Evolutionary conservation across 2,888 invertebrate species (phyloP).

Genomic region (Zaprionus bogoriensis): DNA sequence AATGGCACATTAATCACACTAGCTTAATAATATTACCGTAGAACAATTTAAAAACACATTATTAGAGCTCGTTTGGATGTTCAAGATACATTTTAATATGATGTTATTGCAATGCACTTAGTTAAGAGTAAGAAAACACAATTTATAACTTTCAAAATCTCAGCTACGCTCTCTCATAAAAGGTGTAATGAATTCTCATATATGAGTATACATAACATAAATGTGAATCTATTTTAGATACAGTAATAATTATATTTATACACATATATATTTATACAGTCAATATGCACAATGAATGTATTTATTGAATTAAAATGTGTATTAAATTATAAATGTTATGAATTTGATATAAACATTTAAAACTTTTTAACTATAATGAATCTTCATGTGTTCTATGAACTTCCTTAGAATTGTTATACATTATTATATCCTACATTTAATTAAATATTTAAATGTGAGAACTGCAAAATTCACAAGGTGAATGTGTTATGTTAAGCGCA

Average conservation of each 20-base stretch:
- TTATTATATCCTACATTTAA: too few species aligned
- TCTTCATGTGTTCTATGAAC: neutral
- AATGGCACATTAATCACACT: neutral
- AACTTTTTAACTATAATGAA: too few species aligned
- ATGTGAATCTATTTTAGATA: slow-evolving; percentile 41
- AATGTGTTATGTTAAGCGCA: neutral
- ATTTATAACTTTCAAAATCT: slow-evolving; percentile 19
- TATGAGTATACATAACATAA: neutral
- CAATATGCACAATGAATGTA: slow-evolving; percentile 21
- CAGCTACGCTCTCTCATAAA: slow-evolving; percentile 30
- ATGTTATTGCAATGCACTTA: slow-evolving; percentile 14
- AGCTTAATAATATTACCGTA: neutral
- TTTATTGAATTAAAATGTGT: slow-evolving; percentile 19
- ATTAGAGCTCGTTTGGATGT: neutral
- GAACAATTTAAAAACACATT: neutral
- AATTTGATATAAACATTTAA: too few species aligned
- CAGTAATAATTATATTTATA: slow-evolving; percentile 8
- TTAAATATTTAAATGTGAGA: neutral
- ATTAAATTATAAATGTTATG: slow-evolving; percentile 7
- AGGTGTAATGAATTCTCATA: slow-evolving; percentile 20
- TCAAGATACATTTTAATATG: neutral
- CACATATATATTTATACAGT: slow-evolving; percentile 4
- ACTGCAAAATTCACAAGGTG: neutral
- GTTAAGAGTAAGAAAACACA: neutral
- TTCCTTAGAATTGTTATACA: neutral